These are phyloP conservation scores for Meriones unguiculatus DNA, from an alignment of 2,113 vertebrate species.

Conservation along the genomic window DNA sequence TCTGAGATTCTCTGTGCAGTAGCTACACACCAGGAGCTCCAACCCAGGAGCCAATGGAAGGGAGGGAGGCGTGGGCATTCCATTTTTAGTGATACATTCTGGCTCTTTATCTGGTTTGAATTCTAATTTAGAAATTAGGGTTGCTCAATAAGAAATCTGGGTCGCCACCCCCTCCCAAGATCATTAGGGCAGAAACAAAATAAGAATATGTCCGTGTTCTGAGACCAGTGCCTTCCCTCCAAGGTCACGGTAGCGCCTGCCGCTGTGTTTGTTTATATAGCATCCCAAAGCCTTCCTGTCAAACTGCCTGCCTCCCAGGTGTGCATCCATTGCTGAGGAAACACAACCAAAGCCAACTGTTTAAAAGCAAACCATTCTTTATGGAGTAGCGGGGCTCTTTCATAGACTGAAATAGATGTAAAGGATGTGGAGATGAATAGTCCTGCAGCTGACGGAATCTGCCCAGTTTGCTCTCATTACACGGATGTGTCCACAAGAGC, in stretches of 20 bases:
- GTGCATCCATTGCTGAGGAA: neutral
- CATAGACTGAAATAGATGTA: slow-evolving; percentile 61
- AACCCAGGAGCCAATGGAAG: slow-evolving; percentile 64
- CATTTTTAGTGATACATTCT: slow-evolving; percentile 53
- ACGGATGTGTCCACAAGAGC: slow-evolving; percentile 24
- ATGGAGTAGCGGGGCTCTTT: slow-evolving; percentile 71
- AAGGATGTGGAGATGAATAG: slow-evolving; percentile 70
- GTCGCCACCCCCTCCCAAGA: slow-evolving; percentile 49
- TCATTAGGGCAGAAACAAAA: slow-evolving; percentile 31
- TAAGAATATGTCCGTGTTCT: slow-evolving; percentile 7
- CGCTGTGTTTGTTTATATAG: slow-evolving; percentile 45
- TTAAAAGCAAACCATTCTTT: slow-evolving; percentile 61
- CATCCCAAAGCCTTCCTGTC: slow-evolving; percentile 57
- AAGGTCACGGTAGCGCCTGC: neutral
- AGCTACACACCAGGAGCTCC: slow-evolving; percentile 5
- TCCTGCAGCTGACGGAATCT: slow-evolving; percentile 65
- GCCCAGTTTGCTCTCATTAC: slow-evolving; percentile 59
- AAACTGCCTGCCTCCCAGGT: slow-evolving; percentile 69
- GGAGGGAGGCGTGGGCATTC: slow-evolving; percentile 64
- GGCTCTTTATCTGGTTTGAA: slow-evolving; percentile 59
- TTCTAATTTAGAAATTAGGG: slow-evolving; percentile 14
- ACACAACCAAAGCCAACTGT: slow-evolving; percentile 51
- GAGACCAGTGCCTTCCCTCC: slow-evolving; percentile 37
- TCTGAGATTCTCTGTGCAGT: neutral
- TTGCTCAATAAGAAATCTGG: slow-evolving; percentile 66